Conservation (phyloP, 2,888 invertebrate species). For the Apamea anceps region DNA sequence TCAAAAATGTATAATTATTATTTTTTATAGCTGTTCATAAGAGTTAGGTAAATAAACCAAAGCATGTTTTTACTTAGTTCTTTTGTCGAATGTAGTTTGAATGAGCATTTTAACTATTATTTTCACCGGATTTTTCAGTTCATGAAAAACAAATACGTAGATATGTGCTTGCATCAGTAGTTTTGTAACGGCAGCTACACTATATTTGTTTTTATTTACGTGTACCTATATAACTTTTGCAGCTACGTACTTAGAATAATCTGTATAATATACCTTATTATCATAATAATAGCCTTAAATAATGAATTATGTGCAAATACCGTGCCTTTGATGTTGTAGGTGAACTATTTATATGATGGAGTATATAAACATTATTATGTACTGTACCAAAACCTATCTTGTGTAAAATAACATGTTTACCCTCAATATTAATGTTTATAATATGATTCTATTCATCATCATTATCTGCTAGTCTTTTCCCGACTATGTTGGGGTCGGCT, state of each 20-base stretch:
- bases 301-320: conserved; percentile 37
- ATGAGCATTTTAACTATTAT: neutral
- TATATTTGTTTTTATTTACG: neutral
- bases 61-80: neutral
- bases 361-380: neutral
- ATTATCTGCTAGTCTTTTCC: neutral
- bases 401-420: neutral
- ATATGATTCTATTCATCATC: neutral
- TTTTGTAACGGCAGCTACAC: neutral
- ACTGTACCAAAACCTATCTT: neutral
- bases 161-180: neutral
- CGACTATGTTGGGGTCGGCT: neutral
- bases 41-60: neutral
- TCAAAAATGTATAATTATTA: neutral
- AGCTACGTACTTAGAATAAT: neutral
- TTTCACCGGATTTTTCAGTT: neutral
- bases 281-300: conserved; percentile 1
- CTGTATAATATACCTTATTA: neutral
- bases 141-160: neutral
- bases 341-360: conserved; percentile 22
- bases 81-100: neutral
- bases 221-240: neutral
- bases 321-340: conserved; percentile 56
- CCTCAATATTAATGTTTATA: neutral
- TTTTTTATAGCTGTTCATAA: neutral